Evolutionary conservation across 2,888 invertebrate species (phyloP).

Genomic region (Hoplodrina blanda): DNA sequence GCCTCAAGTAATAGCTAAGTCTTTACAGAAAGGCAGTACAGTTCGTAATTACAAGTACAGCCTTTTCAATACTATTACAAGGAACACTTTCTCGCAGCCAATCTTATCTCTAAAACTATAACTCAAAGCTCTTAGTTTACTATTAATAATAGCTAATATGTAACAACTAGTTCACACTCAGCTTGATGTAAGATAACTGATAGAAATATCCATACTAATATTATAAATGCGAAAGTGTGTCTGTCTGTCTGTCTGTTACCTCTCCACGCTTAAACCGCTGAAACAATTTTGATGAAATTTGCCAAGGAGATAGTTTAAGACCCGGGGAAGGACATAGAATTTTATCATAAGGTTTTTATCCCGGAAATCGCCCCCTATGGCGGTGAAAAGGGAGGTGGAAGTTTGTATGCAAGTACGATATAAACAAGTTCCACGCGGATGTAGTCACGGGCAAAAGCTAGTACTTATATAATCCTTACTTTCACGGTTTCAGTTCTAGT

Average conservation of each 20-base stretch:
- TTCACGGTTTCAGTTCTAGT: slow-evolving; percentile 20
- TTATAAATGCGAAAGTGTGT: no score
- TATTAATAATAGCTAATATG: slow-evolving; percentile 54
- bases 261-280: no score
- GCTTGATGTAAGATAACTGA: slow-evolving; percentile 34
- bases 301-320: no score
- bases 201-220: slow-evolving; percentile 22
- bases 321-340: no score
- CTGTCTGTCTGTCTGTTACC: no score
- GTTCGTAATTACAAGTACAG: not conserved
- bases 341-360: no score
- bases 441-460: no score
- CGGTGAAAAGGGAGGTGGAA: no score
- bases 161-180: slow-evolving; percentile 43
- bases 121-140: slow-evolving; percentile 46
- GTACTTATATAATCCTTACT: slow-evolving; percentile 28
- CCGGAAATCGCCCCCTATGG: no score
- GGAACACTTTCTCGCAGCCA: slow-evolving; percentile 41
- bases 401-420: no score
- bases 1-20: not conserved
- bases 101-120: slow-evolving; percentile 53
- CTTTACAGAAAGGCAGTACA: not conserved
- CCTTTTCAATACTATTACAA: slow-evolving; percentile 20
- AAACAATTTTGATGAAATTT: no score
- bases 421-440: no score